Percentiles rank a stretch among this genome's conserved stretches.
These are phyloP conservation scores for Heliocidaris erythrogramma DNA, from an alignment of 35 echinoderm and acorn worm species.

Conservation along the genomic window DNA sequence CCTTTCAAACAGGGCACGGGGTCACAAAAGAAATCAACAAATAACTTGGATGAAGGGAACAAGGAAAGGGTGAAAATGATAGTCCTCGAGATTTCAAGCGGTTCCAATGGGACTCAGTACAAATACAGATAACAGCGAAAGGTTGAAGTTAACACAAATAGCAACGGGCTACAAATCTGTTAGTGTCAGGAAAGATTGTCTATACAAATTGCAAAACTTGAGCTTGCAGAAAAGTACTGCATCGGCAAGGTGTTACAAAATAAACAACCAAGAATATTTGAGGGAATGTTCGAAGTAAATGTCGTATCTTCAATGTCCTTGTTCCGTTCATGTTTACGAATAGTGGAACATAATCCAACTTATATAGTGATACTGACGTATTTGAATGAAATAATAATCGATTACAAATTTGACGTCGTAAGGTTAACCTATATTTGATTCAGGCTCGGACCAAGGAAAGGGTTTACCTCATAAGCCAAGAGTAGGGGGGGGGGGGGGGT, in stretches of 20 bases:
- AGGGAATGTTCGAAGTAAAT: too few relatives aligned
- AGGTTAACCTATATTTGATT: too few relatives aligned
- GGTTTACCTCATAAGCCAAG: too few relatives aligned
- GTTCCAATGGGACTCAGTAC: not conserved
- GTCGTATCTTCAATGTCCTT: too few relatives aligned
- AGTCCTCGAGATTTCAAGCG: not conserved
- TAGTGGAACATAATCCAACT: too few relatives aligned
- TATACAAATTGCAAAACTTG: not conserved
- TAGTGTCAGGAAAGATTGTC: not conserved
- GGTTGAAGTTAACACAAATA: not conserved
- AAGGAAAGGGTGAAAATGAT: not conserved
- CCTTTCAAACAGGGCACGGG: not conserved
- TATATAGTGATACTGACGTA: too few relatives aligned
- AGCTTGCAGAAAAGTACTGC: not conserved
- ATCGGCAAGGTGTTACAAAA: not conserved
- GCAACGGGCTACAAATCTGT: not conserved
- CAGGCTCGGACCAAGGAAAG: too few relatives aligned
- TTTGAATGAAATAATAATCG: too few relatives aligned
- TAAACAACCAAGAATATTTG: too few relatives aligned
- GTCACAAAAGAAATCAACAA: not conserved
- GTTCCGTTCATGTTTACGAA: too few relatives aligned
- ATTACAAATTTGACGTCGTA: too few relatives aligned
- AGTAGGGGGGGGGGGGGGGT: too few relatives aligned
- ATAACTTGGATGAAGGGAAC: not conserved
- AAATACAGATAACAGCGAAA: not conserved